These are phyloP conservation scores for Etia nguti DNA, from an alignment of 2,113 vertebrate genomes.

Conservation along the genomic window DNA sequence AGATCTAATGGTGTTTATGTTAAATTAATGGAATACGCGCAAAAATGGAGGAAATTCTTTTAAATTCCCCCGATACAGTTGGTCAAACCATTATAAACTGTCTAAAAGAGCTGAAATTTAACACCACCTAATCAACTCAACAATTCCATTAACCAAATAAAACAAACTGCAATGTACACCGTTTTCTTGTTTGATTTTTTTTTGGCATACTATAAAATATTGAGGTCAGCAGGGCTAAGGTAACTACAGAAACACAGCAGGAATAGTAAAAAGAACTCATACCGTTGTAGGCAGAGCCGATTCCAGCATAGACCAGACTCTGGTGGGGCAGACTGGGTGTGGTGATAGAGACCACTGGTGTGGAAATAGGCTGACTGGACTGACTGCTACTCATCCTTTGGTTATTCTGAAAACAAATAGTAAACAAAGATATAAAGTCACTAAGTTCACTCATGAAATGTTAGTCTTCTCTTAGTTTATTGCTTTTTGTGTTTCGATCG, in stretches of 20 bases:
- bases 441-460: background rate
- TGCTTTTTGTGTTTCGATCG: background rate
- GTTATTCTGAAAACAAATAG: conserved; percentile 67
- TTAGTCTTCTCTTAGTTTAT: background rate
- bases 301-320: conserved; percentile 83
- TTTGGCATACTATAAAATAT: background rate
- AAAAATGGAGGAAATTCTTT: background rate
- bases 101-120: background rate
- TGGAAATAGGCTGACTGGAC: conserved; percentile 83
- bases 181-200: background rate
- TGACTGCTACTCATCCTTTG: conserved; percentile 85
- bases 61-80: background rate
- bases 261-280: background rate
- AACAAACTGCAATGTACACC: background rate
- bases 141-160: background rate
- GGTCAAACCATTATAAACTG: background rate
- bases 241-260: background rate
- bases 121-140: background rate
- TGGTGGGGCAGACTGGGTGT: conserved; percentile 89
- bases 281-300: conserved; percentile 89
- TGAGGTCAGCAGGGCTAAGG: background rate
- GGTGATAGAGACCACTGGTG: conserved; percentile 88
- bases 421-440: background rate
- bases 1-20: background rate
- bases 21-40: background rate